Evolutionary conservation across 2,797 vertebrate species (phyloP), one percentile per base, ranked within the genome.

Genomic region (Neostethus bicornis): DNA sequence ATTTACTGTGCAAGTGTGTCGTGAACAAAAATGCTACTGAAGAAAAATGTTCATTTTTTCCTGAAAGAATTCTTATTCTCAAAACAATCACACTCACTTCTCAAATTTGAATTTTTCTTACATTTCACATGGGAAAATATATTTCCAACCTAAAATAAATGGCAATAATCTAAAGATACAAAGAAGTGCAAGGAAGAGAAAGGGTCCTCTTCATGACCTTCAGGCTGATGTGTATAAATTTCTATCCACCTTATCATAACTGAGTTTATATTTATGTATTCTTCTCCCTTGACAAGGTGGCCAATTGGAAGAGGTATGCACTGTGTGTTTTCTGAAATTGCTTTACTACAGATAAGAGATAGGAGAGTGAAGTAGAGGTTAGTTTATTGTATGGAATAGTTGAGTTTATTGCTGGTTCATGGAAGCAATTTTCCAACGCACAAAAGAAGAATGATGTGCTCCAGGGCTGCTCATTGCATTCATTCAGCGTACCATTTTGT

Each of bases 231-330:
- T 57, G 3, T 56, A 32, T 60, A 67, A 56, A 79, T 85, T 83
- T 76, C 80, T 78, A 72, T 53, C 29, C 4, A 8, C 26, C 29
- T 78, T 73, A 80, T 82, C 65, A 46, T 35, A 56, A 14, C 17
- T 44, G 11, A 48, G 31, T 23, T 71, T 80, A 75, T 60, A 70
- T 62, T 70, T 61, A 68, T 49, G 46, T 51, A 25, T 60, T 39
- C 41, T 49, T 35, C 53, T 62, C 49, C 51, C n/a, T 61, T 42
- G 35, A n/a, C 28, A 57, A 17, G 31, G 16, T 9, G 4, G 3
- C 31, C 56, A 8, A 49, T 41, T 21, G 25, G 16, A 31, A 43
- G 25, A 57, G 24, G n/a, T 14, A 25, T 4, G 7, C 6, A n/a
- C 48, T 47, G 26, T 50, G 42, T 50, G 24, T 43, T 16, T 28